Evolutionary conservation across 2,797 vertebrate genomes (phyloP).

Genomic region (Trematomus bernacchii): DNA sequence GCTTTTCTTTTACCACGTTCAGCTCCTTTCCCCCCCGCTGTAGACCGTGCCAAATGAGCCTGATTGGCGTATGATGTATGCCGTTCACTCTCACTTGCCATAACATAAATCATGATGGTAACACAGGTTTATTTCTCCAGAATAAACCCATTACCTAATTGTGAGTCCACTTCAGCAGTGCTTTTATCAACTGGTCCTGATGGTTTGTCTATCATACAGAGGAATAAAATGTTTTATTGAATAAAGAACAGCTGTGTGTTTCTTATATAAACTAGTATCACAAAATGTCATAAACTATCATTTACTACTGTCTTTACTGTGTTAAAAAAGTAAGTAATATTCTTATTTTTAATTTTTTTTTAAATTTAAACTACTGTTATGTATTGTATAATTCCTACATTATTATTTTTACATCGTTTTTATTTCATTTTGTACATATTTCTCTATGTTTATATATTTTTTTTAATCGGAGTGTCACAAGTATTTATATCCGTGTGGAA

Average conservation of each 20-base stretch:
- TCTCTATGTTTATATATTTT: no score
- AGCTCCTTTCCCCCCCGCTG: not conserved
- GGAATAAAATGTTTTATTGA: slow-evolving; percentile 67
- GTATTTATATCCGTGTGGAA: not conserved
- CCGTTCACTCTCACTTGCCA: slow-evolving; percentile 43
- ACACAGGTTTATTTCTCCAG: slow-evolving; percentile 25
- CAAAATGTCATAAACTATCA: no score
- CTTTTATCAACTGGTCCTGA: slow-evolving; percentile 49
- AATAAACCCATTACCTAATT: slow-evolving; percentile 36
- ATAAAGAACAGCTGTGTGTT: slow-evolving; percentile 26
- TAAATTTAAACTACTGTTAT: no score
- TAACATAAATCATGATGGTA: slow-evolving; percentile 27
- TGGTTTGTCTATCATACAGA: slow-evolving; percentile 42
- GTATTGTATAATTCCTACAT: no score
- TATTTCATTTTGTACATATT: no score
- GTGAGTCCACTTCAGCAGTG: slow-evolving; percentile 42
- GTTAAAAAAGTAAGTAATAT: no score
- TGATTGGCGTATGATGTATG: slow-evolving; percentile 58
- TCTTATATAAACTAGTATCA: not conserved
- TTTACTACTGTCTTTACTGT: no score
- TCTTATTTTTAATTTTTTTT: no score
- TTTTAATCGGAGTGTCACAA: no score
- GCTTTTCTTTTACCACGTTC: not conserved
- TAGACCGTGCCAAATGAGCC: slow-evolving; percentile 66
- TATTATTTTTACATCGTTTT: no score